phyloP scores from a whole-genome alignment of 2,797 vertebrate species.

The Eospalax fontanierii region DNA sequence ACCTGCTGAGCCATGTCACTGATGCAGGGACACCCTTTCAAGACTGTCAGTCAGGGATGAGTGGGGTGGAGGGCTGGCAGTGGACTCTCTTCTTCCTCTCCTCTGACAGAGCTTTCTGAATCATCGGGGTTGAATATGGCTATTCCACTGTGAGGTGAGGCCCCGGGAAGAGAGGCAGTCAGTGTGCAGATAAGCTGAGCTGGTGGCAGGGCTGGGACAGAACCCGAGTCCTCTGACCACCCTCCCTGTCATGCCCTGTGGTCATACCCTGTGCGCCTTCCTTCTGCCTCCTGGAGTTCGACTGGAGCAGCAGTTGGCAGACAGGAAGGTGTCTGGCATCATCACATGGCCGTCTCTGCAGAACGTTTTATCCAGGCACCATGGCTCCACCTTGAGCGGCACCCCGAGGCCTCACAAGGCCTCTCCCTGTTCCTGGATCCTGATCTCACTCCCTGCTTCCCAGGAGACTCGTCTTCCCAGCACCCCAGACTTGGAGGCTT shows the following conservation, averaged over 20 bases:
- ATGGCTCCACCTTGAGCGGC: neutral
- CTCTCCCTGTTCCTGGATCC: neutral
- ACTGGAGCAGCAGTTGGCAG: neutral
- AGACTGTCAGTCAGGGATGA: neutral
- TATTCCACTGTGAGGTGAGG: neutral
- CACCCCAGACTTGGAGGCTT: neutral
- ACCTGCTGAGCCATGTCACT: neutral
- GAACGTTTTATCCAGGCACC: neutral
- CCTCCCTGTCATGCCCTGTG: neutral
- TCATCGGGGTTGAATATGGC: neutral
- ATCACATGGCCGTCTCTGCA: fast-evolving
- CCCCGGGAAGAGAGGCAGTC: neutral
- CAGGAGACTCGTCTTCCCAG: neutral
- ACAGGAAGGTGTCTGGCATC: neutral
- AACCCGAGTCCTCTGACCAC: neutral
- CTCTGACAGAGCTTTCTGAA: neutral
- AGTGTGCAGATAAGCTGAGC: neutral
- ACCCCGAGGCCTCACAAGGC: neutral
- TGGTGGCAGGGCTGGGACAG: neutral
- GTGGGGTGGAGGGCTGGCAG: neutral
- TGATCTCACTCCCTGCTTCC: neutral
- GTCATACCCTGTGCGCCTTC: neutral
- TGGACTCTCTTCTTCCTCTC: too few species aligned
- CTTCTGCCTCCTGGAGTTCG: neutral
- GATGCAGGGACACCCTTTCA: neutral